phyloP scores from a whole-genome alignment of 2,113 vertebrate species.

The Emydocephalus ijimae region DNA sequence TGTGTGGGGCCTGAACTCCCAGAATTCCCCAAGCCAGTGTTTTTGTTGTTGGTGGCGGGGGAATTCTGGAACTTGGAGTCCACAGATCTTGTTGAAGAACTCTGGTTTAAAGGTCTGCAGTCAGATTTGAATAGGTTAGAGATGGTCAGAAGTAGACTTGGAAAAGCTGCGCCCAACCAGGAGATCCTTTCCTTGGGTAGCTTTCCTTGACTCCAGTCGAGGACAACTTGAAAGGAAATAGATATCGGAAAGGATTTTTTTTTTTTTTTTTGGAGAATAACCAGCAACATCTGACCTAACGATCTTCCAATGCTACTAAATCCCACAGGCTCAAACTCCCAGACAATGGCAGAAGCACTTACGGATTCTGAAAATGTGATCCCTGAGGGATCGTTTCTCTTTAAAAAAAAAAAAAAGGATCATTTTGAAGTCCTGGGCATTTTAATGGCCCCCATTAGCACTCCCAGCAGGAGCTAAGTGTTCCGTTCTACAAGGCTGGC shows the following conservation, averaged over 20 bases:
- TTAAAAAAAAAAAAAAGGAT: slow-evolving; percentile 12
- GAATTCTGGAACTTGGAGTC: not conserved
- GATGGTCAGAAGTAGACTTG: not conserved
- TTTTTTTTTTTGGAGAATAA: not conserved
- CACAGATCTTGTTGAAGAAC: not conserved
- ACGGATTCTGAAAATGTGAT: slow-evolving; percentile 48
- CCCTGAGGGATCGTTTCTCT: slow-evolving; percentile 41
- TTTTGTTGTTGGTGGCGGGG: not conserved
- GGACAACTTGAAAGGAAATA: not conserved
- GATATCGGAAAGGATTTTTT: not conserved
- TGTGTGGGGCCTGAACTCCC: not conserved
- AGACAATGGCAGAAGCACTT: slow-evolving; percentile 38
- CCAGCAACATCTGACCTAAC: not conserved
- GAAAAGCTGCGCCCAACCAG: not conserved
- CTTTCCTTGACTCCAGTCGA: not conserved
- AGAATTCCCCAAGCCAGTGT: not conserved
- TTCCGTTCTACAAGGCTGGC: slow-evolving; percentile 65
- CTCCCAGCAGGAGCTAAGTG: slow-evolving; percentile 37
- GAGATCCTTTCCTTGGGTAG: not conserved
- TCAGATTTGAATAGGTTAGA: not conserved
- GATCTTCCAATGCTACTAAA: not conserved
- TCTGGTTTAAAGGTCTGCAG: not conserved
- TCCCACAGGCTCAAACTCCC: slow-evolving; percentile 23
- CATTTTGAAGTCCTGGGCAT: slow-evolving; percentile 40
- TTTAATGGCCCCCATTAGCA: slow-evolving; percentile 50